Evolutionary conservation across 2,888 invertebrate genomes (phyloP).

Genomic region (Uropetala carovei): DNA sequence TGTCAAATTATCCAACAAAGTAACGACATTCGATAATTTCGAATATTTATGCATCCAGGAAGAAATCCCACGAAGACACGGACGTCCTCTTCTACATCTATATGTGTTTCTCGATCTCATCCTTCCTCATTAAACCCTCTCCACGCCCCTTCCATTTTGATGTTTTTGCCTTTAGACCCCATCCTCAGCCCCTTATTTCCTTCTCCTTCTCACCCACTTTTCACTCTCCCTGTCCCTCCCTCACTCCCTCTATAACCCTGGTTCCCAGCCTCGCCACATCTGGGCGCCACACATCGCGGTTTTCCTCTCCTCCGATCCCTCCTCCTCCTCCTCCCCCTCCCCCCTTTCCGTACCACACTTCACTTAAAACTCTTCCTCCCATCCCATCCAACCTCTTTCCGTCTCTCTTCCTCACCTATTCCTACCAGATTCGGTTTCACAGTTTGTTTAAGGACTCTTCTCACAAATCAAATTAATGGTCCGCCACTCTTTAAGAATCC

Average conservation of each 20-base stretch:
- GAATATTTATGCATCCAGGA: no score
- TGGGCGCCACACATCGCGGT: slow-evolving; percentile 55
- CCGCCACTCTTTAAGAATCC: slow-evolving; percentile 36
- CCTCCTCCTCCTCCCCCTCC: neutral
- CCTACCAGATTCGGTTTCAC: slow-evolving; percentile 58
- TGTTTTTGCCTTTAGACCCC: neutral
- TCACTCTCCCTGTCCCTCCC: neutral
- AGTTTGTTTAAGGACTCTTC: slow-evolving; percentile 64
- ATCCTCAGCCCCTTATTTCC: neutral
- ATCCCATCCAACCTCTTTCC: neutral
- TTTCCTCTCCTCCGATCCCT: neutral
- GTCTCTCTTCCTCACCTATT: slow-evolving; percentile 45
- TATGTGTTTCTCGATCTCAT: no score
- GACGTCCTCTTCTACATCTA: no score
- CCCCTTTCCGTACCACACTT: slow-evolving; percentile 9
- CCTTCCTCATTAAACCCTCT: no score
- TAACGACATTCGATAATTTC: neutral
- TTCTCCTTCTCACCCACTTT: neutral
- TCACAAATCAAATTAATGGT: slow-evolving; percentile 64
- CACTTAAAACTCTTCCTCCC: neutral
- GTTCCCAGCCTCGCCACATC: slow-evolving; percentile 51
- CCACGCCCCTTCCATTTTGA: no score
- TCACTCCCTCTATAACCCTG: no score
- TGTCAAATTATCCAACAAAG: neutral
- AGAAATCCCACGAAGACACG: no score